phyloP scores from a whole-genome alignment of 2,888 invertebrate species.

The Lithophane ornitopus region DNA sequence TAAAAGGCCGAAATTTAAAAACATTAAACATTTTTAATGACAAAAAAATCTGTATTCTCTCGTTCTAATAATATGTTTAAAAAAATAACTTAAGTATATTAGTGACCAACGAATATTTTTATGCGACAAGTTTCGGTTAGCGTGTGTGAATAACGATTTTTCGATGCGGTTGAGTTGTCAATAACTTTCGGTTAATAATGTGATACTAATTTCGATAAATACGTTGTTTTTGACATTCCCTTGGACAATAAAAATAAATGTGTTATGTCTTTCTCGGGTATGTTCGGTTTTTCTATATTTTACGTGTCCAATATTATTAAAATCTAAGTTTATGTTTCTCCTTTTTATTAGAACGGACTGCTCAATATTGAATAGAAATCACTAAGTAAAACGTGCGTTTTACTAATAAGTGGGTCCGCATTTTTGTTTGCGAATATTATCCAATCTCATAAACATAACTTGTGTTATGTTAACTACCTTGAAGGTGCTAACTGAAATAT shows the following conservation, averaged over 20 bases:
- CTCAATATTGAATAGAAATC: slow-evolving; percentile 36
- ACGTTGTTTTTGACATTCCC: slow-evolving; percentile 75
- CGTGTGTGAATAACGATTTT: slow-evolving; percentile 24
- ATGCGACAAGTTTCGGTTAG: slow-evolving; percentile 15
- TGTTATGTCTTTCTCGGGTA: slow-evolving; percentile 78
- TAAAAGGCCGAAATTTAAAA: background rate
- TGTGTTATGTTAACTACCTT: slow-evolving; percentile 39
- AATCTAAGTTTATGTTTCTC: slow-evolving; percentile 3
- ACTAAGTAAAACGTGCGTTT: slow-evolving; percentile 2
- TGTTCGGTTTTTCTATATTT: slow-evolving; percentile 62
- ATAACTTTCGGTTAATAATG: slow-evolving; percentile 53
- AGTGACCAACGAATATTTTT: slow-evolving; percentile 41
- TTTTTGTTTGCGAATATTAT: slow-evolving; percentile 20
- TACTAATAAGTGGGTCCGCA: background rate
- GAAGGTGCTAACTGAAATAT: slow-evolving; percentile 77
- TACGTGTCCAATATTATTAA: slow-evolving; percentile 20
- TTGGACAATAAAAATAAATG: slow-evolving; percentile 76
- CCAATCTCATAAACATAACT: slow-evolving; percentile 23
- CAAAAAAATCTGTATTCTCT: slow-evolving; percentile 13
- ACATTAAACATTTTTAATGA: slow-evolving; percentile 4
- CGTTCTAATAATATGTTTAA: slow-evolving; percentile 25
- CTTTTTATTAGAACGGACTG: slow-evolving; percentile 1
- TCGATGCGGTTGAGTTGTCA: slow-evolving; percentile 14
- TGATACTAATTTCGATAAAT: slow-evolving; percentile 64
- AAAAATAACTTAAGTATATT: background rate